Conservation (phyloP, 1,140 invertebrate genomes). For the Oppia nitens region DNA sequence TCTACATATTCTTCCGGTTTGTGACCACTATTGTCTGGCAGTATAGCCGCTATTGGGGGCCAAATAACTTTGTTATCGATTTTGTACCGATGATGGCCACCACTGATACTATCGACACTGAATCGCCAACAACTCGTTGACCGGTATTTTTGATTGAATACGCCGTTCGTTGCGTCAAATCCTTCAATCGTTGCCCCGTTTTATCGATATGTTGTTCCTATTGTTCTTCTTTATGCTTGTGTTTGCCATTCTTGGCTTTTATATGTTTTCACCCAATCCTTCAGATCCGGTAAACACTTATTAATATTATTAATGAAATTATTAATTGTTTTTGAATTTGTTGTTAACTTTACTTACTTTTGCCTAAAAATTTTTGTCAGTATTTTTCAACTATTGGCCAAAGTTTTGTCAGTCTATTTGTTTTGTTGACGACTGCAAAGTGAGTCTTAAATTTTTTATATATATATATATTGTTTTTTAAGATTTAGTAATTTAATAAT, state of each 20-base stretch:
- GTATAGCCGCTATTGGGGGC: no score
- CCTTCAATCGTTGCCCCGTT: slow-evolving; percentile 67
- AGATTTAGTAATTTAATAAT: no score
- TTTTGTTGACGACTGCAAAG: slow-evolving; percentile 79
- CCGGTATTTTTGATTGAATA: slow-evolving; percentile 66
- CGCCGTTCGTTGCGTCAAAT: slow-evolving; percentile 36
- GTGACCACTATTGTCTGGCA: no score
- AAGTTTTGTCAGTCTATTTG: slow-evolving; percentile 75
- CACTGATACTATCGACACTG: no score
- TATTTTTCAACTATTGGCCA: slow-evolving; percentile 27
- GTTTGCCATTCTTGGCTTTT: slow-evolving; percentile 60
- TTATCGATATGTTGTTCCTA: slow-evolving; percentile 68
- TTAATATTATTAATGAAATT: no score
- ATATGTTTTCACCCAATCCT: slow-evolving; percentile 49
- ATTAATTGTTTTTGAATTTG: background rate
- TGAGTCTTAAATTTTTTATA: slow-evolving; percentile 34
- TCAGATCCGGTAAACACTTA: slow-evolving; percentile 46
- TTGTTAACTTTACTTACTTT: slow-evolving; percentile 44
- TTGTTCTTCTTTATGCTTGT: slow-evolving; percentile 69
- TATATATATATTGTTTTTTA: background rate
- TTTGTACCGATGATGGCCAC: no score
- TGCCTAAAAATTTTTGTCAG: slow-evolving; percentile 38
- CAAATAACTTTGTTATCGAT: no score
- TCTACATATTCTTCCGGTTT: no score
- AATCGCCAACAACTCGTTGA: slow-evolving; percentile 57